Base-by-base conservation (phyloP, 2,113 vertebrate species). In the Thalassarche chlororhynchos region DNA sequence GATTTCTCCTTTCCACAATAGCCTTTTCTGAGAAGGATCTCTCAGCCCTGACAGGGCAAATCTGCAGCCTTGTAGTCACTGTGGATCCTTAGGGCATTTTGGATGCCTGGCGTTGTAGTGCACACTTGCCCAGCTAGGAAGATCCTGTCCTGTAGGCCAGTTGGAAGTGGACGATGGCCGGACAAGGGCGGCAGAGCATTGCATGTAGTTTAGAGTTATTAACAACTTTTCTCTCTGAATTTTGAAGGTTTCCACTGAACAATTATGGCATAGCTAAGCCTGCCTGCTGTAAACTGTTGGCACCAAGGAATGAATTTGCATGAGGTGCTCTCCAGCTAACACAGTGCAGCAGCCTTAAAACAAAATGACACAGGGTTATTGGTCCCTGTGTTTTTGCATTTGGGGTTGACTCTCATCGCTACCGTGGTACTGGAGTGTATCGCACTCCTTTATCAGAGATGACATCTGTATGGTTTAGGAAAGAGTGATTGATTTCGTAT, bases 381-480 rank as follows among this genome's bases (percentile, higher is more conserved):
- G 72, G 29, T 70, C 34, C 28, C 23, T 23, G 49, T 31, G 84
- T 4, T 62, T 68, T 36, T 71, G 79, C 17, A 5, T 64, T 54
- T 0, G 1, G 44, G 44, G 16, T 38, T 69, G 66, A 6, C 29
- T 77, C 46, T 31, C 26, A 7, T 47, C 0, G 2, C 90, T 68
- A 2, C 40, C 0, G 0, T 60, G 62, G n/a, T 25, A 8, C 44
- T 65, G 62, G 46, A 34, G n/a, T 32, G 10, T 36, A 13, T 51
- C 28, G 5, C 14, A 0, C 9, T 60, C 28, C 68, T 68, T 74
- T 75, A 62, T 54, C 62, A 51, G 46, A 80, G 55, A 21, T 65
- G 49, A 16, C 38, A 55, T 7, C 5, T 29, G 21, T 28, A 19
- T 44, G 31, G 16, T 42, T 69, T 83, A 57, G 47, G 42, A 55